Evolutionary conservation across 2,888 invertebrate species (phyloP), one percentile per base, ranked within the genome.

Genomic region (Phytoseiulus persimilis): DNA sequence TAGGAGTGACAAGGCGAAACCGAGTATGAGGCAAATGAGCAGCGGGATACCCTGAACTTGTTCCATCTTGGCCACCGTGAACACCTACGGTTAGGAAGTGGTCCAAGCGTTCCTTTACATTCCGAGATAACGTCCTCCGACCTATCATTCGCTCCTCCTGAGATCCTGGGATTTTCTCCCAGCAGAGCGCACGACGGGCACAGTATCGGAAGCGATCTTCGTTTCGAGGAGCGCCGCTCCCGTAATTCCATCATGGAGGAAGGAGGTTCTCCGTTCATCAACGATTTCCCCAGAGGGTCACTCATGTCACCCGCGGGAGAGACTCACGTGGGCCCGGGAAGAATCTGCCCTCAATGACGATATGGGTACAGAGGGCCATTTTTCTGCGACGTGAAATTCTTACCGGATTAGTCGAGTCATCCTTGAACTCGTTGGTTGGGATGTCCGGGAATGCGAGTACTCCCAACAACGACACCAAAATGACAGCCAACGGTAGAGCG

Each of bases 1-100:
- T 45, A 94, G 93, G 90, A 94, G 93, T 0, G 94, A 94, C 5
- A 94, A 92, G 90, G 94, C 93, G 91, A 94, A 94, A 18, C 94
- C 94, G n/a, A 94, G 92, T 0, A 93, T 93, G 83, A 93, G 92
- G 89, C 93, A 92, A 1, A 92, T 93, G 33, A 93, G 90, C 0
- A 93, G 91, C 31, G 92, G 92, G 39, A 91, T 91, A 91, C 91
- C 91, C 0, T 93, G 92, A 23, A 94, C 92, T 1, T 91, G 91
- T 83, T 92, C 91, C 46, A 94, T 90, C 28, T 92, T 92, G 2
- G 93, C 93, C 45, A 93, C 5, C 23, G 83, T 89, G 32, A 92
- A 87, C 1, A 33, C 33, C 87, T 87, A 33, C 3, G 33, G 89
- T 11, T n/a, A 31, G 65, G n/a, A n/a, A n/a, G n/a, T n/a, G n/a